These are phyloP conservation scores for Brachyhypopomus gauderio DNA, from an alignment of 2,113 vertebrate genomes.

Conservation along the genomic window DNA sequence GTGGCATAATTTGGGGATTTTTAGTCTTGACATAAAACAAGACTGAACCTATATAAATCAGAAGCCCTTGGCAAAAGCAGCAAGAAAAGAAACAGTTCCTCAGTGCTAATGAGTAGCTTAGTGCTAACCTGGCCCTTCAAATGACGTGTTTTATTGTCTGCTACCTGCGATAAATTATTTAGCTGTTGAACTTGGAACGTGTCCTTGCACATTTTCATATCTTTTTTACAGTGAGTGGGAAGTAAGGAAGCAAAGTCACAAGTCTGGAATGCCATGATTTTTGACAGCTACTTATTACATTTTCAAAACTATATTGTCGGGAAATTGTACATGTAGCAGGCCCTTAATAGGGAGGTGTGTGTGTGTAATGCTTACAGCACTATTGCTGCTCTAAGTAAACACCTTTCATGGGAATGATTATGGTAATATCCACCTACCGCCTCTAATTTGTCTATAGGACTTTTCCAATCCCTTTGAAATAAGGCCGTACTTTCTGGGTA, in stretches of 20 bases:
- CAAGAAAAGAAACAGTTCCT: constrained; percentile 24
- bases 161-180: constrained; percentile 11
- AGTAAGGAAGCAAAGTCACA: constrained; percentile 8
- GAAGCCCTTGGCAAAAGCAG: constrained; percentile 18
- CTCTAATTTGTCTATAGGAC: not conserved
- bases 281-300: constrained; percentile 29
- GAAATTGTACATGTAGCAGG: not conserved
- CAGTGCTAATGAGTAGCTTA: constrained; percentile 37
- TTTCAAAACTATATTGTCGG: constrained; percentile 1
- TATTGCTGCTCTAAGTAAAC: constrained; percentile 7
- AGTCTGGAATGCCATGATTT: constrained; percentile 1
- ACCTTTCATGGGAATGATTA: constrained; percentile 10
- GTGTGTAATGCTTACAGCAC: not conserved
- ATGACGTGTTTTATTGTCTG: constrained; percentile 39
- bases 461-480: constrained; percentile 1
- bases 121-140: constrained; percentile 22
- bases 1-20: constrained; percentile 14
- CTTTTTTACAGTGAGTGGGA: constrained; percentile 1
- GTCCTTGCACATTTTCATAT: not conserved
- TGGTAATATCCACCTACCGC: constrained; percentile 6
- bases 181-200: constrained; percentile 30
- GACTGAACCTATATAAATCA: constrained; percentile 3
- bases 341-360: not conserved
- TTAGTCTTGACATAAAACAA: constrained; percentile 20
- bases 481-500: not conserved